phyloP scores from a whole-genome alignment of 2,113 vertebrate genomes.

The Euleptes europaea region DNA sequence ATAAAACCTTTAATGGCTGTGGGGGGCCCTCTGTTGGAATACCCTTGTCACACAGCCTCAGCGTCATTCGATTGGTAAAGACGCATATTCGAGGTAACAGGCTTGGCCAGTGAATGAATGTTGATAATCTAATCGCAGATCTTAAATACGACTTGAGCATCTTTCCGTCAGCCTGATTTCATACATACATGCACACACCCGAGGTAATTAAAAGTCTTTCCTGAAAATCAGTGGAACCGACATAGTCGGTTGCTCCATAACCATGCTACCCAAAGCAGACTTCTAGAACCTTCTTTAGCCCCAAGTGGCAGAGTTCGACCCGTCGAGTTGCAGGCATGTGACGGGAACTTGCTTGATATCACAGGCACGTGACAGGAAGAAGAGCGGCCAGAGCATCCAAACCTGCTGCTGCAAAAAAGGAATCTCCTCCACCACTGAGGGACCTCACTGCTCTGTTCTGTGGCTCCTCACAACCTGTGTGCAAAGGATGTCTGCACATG shows the following conservation, averaged over 20 bases:
- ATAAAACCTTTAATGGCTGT: slow-evolving; percentile 38
- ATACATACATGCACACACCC: background rate
- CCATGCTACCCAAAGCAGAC: too few species aligned
- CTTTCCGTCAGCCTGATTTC: background rate
- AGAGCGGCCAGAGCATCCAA: too few species aligned
- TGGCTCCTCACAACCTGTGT: too few species aligned
- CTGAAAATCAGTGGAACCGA: background rate
- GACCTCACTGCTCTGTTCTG: too few species aligned
- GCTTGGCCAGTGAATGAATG: background rate
- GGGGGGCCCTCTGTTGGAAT: slow-evolving; percentile 70
- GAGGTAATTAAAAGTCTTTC: background rate
- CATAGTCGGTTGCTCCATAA: too few species aligned
- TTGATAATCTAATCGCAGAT: background rate
- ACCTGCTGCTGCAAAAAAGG: too few species aligned
- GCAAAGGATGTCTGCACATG: too few species aligned
- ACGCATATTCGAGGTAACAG: background rate
- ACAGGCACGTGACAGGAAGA: too few species aligned
- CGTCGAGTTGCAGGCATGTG: too few species aligned
- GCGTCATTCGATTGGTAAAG: background rate
- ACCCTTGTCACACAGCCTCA: background rate
- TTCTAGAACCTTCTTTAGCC: background rate
- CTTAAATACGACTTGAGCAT: background rate
- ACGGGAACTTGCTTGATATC: too few species aligned
- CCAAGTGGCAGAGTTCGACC: too few species aligned
- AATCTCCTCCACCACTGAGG: too few species aligned